phyloP scores from a whole-genome alignment of 2,888 invertebrate species.

The Megalurothrips usitatus region DNA sequence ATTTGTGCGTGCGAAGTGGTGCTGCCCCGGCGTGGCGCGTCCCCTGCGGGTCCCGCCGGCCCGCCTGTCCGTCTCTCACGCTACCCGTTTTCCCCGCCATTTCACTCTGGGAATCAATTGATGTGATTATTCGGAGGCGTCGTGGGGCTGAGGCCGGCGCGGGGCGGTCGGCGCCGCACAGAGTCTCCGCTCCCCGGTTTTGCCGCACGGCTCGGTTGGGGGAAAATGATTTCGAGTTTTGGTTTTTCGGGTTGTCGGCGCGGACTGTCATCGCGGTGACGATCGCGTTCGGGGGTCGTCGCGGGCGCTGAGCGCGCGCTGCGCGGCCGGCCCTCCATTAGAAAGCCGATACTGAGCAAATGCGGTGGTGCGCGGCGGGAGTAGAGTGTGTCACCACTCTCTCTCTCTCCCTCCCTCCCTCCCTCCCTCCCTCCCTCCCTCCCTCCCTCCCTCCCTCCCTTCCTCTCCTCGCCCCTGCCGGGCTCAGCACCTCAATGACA shows the following conservation, averaged over 20 bases:
- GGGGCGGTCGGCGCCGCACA: too few relatives aligned
- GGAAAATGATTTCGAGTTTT: neutral
- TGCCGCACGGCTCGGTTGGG: neutral
- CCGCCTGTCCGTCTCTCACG: neutral
- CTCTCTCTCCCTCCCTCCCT: neutral
- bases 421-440: too few relatives aligned
- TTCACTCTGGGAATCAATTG: slow-evolving; percentile 39
- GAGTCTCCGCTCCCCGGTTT: neutral
- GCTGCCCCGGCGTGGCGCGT: too few relatives aligned
- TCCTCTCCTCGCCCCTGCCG: too few relatives aligned
- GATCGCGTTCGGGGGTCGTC: too few relatives aligned
- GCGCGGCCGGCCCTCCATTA: neutral
- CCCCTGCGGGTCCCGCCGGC: neutral
- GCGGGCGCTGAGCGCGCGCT: too few relatives aligned
- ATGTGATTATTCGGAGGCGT: slow-evolving; percentile 33
- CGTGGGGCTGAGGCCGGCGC: neutral
- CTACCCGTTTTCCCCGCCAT: slow-evolving; percentile 37
- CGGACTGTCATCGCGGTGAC: too few relatives aligned
- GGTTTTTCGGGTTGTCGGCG: neutral
- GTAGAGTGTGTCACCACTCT: neutral
- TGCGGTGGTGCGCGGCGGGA: neutral
- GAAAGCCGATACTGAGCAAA: slow-evolving; percentile 24
- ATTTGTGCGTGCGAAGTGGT: slow-evolving; percentile 22
- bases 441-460: too few relatives aligned
- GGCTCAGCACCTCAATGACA: too few relatives aligned